phyloP scores from a whole-genome alignment of 1,140 invertebrate genomes.

The Procambarus clarkii region DNA sequence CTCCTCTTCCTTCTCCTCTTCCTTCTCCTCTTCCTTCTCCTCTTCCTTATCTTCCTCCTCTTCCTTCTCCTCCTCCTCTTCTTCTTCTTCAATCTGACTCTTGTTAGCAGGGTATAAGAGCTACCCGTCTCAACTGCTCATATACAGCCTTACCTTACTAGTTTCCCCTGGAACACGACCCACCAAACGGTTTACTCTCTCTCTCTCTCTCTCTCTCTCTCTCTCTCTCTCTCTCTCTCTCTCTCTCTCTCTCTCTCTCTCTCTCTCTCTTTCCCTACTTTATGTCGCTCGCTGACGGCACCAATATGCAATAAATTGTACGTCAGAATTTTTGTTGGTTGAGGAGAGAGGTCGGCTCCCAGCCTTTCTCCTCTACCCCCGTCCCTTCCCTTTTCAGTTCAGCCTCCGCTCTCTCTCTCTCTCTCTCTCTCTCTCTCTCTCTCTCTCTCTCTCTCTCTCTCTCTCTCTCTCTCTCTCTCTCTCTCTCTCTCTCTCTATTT shows the following conservation, averaged over 20 bases:
- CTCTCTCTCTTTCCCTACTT: slow-evolving; percentile 1
- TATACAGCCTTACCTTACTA: too few relatives aligned
- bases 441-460: too few relatives aligned
- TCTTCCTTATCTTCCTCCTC: too few relatives aligned
- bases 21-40: not conserved
- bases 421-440: not conserved
- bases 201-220: not conserved
- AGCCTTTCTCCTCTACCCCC: not conserved
- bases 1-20: not conserved
- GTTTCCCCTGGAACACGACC: too few relatives aligned
- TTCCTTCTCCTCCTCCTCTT: not conserved
- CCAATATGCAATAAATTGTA: slow-evolving; percentile 43
- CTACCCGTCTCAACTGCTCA: too few relatives aligned
- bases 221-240: not conserved
- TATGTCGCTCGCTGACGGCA: slow-evolving; percentile 27
- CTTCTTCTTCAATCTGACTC: too few relatives aligned
- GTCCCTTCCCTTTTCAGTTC: not conserved
- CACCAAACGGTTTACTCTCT: too few relatives aligned
- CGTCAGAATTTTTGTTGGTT: slow-evolving; percentile 25
- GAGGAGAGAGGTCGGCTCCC: not conserved
- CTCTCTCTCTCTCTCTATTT: too few relatives aligned
- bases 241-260: not conserved
- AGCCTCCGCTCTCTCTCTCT: not conserved
- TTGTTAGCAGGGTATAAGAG: too few relatives aligned
- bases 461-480: too few relatives aligned